Base-by-base conservation (phyloP, 2,888 invertebrate species). In the Pherbina coryleti region DNA sequence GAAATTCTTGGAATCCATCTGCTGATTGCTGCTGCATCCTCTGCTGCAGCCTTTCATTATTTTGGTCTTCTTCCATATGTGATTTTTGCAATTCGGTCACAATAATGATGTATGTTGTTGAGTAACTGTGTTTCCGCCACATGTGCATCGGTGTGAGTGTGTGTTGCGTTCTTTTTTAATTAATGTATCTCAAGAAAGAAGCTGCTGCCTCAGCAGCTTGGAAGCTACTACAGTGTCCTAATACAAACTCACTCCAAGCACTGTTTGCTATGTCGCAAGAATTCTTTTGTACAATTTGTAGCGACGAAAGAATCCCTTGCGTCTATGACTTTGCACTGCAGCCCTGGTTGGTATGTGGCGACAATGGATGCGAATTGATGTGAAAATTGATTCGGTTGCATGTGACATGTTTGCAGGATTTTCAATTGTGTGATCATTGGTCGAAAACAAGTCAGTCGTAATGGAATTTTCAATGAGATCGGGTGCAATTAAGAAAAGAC, bases 341-440 rank as follows among this genome's bases (percentile, higher is more conserved):
- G 25, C 44, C 17, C 44, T 28, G 72, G 44, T 25, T 28, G 72
- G 44, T 25, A 60, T 60, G 17, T 51, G 73, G 51, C 66, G 51
- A 66, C 51, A 66, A 53, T 72, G 22, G 31, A 19, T 31, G 34
- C 64, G 74, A 87, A 86, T 87, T 86, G 85, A 87, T 86, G 84
- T 81, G 86, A 87, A 86, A 87, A 87, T 88, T 88, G 88, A 87
- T 88, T 87, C 85, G 78, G 82, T 84, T 87, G 87, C 86, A 87
- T 87, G 87, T 86, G 87, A 87, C 88, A 87, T 87, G 86, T 87
- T 86, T 87, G 82, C 84, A 77, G 84, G 85, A 85, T 64, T 75
- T 53, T 66, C 53, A 51, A 62, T 62, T 75, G 69, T 69, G n/a
- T 53, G 66, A 75, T 75, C 74, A 22, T 53, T 75, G 66, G 31